These are phyloP conservation scores for Steatocranus sp. DNA, from an alignment of 2,797 vertebrate species.

Conservation along the genomic window DNA sequence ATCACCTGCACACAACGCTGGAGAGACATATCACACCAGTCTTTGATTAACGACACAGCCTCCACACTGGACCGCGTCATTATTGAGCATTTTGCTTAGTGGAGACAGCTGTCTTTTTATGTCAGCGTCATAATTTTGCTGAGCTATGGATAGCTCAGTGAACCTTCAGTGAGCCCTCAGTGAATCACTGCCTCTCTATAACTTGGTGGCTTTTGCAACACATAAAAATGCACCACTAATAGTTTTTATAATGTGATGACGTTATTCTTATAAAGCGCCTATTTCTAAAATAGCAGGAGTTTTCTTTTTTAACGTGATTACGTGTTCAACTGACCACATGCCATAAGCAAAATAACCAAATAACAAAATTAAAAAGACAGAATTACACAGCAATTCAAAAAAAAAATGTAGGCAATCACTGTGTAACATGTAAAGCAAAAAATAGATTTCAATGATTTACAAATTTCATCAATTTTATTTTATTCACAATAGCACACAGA, in stretches of 20 bases:
- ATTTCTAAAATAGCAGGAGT: not conserved
- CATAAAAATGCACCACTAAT: not conserved
- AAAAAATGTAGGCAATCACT: not conserved
- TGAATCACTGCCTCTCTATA: not conserved
- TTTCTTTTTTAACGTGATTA: not conserved
- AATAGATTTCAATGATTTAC: not conserved
- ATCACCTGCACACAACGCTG: not conserved
- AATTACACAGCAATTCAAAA: not conserved
- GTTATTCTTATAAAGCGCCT: not conserved
- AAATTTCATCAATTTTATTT: not conserved
- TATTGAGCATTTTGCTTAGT: not conserved
- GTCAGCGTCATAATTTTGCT: not conserved
- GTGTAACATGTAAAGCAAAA: not conserved
- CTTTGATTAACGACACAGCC: not conserved
- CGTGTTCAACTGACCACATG: not conserved
- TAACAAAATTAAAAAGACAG: not conserved
- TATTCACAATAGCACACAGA: not conserved
- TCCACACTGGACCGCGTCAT: not conserved
- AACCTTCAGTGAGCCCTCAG: not conserved
- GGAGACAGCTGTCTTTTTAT: not conserved
- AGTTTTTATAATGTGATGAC: not conserved
- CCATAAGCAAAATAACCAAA: not conserved
- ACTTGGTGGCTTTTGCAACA: not conserved
- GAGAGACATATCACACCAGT: not conserved
- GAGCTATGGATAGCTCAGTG: not conserved